Evolutionary conservation across 2,113 vertebrate genomes (phyloP), one percentile per base, ranked within the genome.

Genomic region (Verasper variegatus): DNA sequence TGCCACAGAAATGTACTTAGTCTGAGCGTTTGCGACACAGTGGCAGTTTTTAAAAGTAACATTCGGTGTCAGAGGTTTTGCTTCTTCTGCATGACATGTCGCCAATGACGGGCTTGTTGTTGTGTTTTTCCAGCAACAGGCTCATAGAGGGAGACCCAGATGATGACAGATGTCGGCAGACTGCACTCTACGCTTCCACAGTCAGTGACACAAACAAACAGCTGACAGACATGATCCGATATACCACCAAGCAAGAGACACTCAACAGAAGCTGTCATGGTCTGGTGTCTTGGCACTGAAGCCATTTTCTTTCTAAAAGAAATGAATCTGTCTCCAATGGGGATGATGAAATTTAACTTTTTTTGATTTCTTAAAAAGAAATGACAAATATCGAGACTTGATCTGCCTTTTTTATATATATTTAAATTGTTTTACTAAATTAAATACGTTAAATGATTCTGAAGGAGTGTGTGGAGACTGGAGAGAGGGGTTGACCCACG

Each of bases 111-210:
- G 78, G 76, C 72, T 86, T 90, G 71, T 62, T 60, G 17, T 90
- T 92, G 74, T 90, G 83, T 89, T 74, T 84, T 69, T 78, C 58
- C 71, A 76, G 66, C 86, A 86, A 74, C 90, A 94, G 87, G 47
- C 88, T 87, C 90, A 92, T 76, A 77, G 87, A 88, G 85, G 86
- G 72, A 89, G 85, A 83, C 83, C 88, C 18, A 91, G 92, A 86
- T 89, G 82, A 82, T 87, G 87, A 92, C 83, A 79, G 68, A 81
- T 87, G 77, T 85, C 87, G 68, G 68, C 86, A 60, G 78, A 83
- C 78, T 66, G 51, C 64, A 63, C 63, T 76, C 77, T 18, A 26
- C 72, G 71, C 80, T 83, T 78, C 85, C 61, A 54, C 75, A 72
- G 80, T 69, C 60, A 59, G 58, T 54, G 86, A 60, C 76, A 76